Conservation (phyloP, 2,113 vertebrate species). For the Coryphaenoides rupestris region DNA sequence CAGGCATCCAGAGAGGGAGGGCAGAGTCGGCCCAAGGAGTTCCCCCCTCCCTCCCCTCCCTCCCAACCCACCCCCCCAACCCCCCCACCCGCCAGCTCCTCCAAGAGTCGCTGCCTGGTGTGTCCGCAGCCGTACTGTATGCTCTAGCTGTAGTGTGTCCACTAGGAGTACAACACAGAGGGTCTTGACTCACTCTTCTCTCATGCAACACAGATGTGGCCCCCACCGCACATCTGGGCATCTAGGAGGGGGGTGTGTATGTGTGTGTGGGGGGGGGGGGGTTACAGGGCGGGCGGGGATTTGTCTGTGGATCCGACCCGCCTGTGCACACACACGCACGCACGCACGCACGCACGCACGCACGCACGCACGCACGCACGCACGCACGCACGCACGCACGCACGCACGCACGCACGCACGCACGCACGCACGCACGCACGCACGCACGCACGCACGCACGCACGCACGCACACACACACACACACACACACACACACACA, state of each 20-base stretch:
- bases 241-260: slow-evolving; percentile 15
- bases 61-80: not conserved
- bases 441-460: too few species aligned
- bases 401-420: not conserved
- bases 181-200: slow-evolving; percentile 22
- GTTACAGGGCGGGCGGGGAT: not conserved
- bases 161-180: slow-evolving; percentile 29
- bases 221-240: slow-evolving; percentile 24
- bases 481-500: too few species aligned
- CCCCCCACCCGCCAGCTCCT: not conserved
- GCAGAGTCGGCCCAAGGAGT: slow-evolving; percentile 18
- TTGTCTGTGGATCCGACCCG: not conserved
- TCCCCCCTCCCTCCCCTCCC: not conserved
- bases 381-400: not conserved
- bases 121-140: not conserved
- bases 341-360: not conserved
- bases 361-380: not conserved
- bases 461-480: too few species aligned
- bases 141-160: not conserved
- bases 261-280: not conserved
- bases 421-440: not conserved
- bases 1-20: slow-evolving; percentile 17
- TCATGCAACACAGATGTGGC: slow-evolving; percentile 60
- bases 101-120: not conserved
- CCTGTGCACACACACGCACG: not conserved